Base-by-base conservation (phyloP, 35 echinoderm and acorn worm species). In the Stichopus chloronotus region DNA sequence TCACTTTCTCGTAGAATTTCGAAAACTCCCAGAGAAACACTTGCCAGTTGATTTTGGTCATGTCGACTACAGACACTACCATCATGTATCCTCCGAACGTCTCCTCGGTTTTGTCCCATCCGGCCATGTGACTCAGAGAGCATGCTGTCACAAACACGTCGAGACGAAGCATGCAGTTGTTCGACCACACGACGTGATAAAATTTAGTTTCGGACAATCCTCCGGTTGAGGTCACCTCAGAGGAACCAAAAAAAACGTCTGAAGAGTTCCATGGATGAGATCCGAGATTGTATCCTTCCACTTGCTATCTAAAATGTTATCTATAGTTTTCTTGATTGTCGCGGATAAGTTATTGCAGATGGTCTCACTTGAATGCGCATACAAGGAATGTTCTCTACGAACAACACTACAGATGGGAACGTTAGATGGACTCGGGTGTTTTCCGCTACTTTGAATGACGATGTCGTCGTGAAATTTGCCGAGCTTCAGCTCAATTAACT, bases 351-450 rank as follows among this genome's bases (percentile, higher is more conserved):
- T 8, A 17, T 81, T 81, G 5, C 0, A 12, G 53, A 81, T 56
- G 14, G 25, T 9, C 4, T 81, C 19, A 52, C 13, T 25, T 19
- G 6, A n/a, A n/a, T 79, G 22, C 20, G 22, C 77, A 52, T 79
- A 79, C 30, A 9, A 9, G 77, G 77, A 79, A 5, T 81, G 24
- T 13, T 52, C 78, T 81, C 53, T 21, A 52, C 53, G 24, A 25
- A 81, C 78, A 81, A 81, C 78, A 25, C 53, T 81, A 6, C 78
- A 81, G 25, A 81, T 81, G 9, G 78, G 78, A 81, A 81, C 78
- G 24, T 25, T 52, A 8, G 53, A 19, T 5, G 78, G 6, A 25
- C 5, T 43, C 21, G 8, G n/a, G 5, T 81, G n/a, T 14, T 53
- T 81, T 10, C 78, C 78, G 25, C 0, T 52, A 52, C 24, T 53